These are phyloP conservation scores for Ophion ventricosus DNA, from an alignment of 2,888 invertebrate species.

Conservation along the genomic window DNA sequence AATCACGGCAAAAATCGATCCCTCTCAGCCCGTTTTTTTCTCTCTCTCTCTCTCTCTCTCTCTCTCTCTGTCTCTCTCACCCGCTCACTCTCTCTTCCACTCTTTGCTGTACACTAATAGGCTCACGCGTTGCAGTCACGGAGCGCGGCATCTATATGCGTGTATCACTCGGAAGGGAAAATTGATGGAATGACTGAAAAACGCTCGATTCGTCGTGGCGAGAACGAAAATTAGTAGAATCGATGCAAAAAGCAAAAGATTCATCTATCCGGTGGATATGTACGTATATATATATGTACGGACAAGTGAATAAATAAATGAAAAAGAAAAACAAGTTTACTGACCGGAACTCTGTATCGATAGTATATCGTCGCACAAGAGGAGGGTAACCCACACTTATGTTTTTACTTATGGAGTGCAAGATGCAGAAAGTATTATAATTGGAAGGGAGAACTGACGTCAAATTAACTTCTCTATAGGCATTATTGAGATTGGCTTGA, in stretches of 20 bases:
- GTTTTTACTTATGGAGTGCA: neutral
- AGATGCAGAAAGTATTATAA: neutral
- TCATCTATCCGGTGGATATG: neutral
- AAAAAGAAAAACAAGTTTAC: neutral
- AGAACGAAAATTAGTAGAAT: constrained; percentile 10
- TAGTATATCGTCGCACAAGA: neutral
- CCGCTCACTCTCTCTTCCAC: neutral
- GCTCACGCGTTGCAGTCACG: constrained; percentile 19
- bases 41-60: neutral
- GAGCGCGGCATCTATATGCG: neutral
- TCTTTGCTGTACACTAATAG: constrained; percentile 17
- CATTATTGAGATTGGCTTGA: neutral
- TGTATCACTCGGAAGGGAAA: neutral
- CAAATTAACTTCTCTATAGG: neutral
- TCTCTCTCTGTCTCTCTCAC: neutral
- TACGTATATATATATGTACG: too few relatives aligned
- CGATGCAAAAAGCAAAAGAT: neutral
- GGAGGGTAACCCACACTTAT: neutral
- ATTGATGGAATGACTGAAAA: neutral
- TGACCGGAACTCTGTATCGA: neutral
- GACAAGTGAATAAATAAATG: neutral
- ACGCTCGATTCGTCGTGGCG: neutral
- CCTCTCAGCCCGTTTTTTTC: neutral
- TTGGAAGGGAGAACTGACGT: neutral
- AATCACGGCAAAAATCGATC: constrained; percentile 8